A percentile compares a stretch with the other conserved stretches of the same genome.
Conservation (phyloP, 2,113 vertebrate species). For the Zonotrichia leucophrys region DNA sequence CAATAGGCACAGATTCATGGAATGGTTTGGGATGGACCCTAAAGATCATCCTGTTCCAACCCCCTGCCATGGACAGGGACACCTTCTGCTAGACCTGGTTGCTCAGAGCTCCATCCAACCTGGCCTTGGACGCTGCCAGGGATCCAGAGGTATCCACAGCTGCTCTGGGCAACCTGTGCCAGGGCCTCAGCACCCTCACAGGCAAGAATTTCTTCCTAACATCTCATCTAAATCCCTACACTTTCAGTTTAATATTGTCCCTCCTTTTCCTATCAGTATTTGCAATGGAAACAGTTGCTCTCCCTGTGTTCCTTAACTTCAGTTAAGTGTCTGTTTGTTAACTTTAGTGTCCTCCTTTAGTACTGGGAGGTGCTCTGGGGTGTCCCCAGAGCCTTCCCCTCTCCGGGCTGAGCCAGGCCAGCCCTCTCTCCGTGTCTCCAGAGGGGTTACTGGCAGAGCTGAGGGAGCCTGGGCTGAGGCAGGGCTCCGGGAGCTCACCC, state of each 20-base stretch:
- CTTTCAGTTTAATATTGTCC: not conserved
- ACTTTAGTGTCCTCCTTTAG: not conserved
- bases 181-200: not conserved
- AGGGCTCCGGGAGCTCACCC: not conserved
- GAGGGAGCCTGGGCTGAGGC: not conserved
- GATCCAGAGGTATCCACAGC: not conserved
- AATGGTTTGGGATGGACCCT: not conserved
- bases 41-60: not conserved
- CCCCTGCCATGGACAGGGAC: not conserved
- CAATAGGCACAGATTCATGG: not conserved
- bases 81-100: not conserved
- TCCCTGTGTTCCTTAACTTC: not conserved
- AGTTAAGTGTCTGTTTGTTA: no score
- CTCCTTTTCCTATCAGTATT: not conserved
- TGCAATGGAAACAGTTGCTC: not conserved
- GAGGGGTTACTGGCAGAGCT: not conserved
- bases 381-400: not conserved
- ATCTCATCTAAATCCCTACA: not conserved
- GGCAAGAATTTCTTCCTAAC: not conserved
- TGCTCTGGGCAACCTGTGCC: not conserved
- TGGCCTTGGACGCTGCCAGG: not conserved
- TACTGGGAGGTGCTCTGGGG: not conserved
- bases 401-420: not conserved
- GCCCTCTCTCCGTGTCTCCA: not conserved
- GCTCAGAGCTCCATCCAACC: not conserved